phyloP scores from a whole-genome alignment of 2,113 vertebrate species.

The Hiodon alosoides region DNA sequence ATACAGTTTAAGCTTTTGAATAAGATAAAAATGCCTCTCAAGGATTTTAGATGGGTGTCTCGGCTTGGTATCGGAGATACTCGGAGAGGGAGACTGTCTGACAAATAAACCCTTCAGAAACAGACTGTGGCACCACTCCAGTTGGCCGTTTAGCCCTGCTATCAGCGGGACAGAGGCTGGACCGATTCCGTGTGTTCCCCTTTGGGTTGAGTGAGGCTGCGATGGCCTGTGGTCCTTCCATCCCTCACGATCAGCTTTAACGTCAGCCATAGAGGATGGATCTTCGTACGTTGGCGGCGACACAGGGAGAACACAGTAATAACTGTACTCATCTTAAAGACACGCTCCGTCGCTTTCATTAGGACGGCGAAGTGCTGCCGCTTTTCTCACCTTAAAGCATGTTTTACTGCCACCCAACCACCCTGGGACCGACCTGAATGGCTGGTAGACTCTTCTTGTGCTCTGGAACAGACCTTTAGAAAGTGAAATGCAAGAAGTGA shows the following conservation, averaged over 20 bases:
- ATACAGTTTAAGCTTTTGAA: neutral
- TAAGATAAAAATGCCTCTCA: neutral
- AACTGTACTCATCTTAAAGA: slow-evolving; percentile 6
- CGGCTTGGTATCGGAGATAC: neutral
- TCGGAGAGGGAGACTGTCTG: neutral
- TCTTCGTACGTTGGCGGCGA: neutral
- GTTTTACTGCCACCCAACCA: no score
- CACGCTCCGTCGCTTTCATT: neutral
- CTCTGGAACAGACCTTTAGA: no score
- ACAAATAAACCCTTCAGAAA: neutral
- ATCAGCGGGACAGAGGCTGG: neutral
- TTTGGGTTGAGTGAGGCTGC: neutral
- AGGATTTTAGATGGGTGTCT: neutral
- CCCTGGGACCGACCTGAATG: no score
- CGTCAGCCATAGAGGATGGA: neutral
- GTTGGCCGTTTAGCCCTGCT: neutral
- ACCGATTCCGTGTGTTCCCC: neutral
- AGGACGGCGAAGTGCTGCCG: neutral
- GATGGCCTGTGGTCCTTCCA: no score
- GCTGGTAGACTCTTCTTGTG: no score
- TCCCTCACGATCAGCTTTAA: no score
- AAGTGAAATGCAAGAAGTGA: no score
- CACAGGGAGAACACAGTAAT: neutral
- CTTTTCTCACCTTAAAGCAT: no score
- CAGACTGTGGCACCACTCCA: neutral